A percentile compares a stretch with the other conserved stretches of the same genome.
phyloP scores from a whole-genome alignment of 2,888 invertebrate genomes.

The Bedellia somnulentella region DNA sequence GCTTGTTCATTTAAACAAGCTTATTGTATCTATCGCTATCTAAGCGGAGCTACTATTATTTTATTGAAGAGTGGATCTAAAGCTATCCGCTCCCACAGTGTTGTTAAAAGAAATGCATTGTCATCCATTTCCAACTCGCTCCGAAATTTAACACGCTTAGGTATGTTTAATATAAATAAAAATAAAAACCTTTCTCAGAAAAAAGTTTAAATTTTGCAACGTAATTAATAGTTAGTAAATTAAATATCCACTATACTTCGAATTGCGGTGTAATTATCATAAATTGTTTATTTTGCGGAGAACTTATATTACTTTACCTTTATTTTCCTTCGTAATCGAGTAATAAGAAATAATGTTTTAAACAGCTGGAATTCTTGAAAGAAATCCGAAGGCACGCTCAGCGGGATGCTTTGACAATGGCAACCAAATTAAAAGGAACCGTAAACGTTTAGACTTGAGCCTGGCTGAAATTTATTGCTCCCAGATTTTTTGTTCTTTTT shows the following conservation, averaged over 20 bases:
- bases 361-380: slow-evolving; percentile 54
- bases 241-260: too few species aligned
- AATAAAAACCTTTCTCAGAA: too few species aligned
- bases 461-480: slow-evolving; percentile 57
- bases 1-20: slow-evolving; percentile 38
- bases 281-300: too few species aligned
- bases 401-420: slow-evolving; percentile 54
- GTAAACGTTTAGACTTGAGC: slow-evolving; percentile 56
- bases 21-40: slow-evolving; percentile 43
- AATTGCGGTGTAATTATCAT: too few species aligned
- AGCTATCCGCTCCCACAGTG: slow-evolving; percentile 18
- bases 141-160: too few species aligned
- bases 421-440: slow-evolving; percentile 59
- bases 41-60: slow-evolving; percentile 36
- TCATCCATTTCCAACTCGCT: slow-evolving; percentile 38
- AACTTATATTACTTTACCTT: slow-evolving; percentile 11
- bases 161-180: too few species aligned
- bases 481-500: slow-evolving; percentile 42
- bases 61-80: slow-evolving; percentile 25
- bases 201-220: too few species aligned
- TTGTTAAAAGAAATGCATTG: slow-evolving; percentile 32
- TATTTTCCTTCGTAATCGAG: slow-evolving; percentile 43
- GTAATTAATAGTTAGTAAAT: too few species aligned
- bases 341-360: slow-evolving; percentile 51
- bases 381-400: slow-evolving; percentile 41